Conservation (phyloP, 2,113 vertebrate species). For the Pseudorhombus dupliciocellatus region DNA sequence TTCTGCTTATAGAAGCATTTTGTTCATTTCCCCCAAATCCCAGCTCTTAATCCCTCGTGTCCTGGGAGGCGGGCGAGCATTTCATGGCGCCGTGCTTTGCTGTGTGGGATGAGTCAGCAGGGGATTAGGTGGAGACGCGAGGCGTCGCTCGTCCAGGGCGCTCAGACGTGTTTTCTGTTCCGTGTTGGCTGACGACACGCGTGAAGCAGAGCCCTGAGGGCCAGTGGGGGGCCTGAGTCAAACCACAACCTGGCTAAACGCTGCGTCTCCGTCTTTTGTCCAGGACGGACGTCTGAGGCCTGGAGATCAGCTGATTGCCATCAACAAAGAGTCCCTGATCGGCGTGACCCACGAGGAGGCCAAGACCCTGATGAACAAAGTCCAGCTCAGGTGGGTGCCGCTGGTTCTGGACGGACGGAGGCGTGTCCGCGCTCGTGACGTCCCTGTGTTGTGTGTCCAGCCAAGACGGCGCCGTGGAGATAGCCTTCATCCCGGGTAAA, state of each 20-base stretch:
- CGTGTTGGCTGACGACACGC: too few species aligned
- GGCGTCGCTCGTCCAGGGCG: too few species aligned
- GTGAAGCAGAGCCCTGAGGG: too few species aligned
- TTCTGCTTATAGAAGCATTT: constrained; percentile 39
- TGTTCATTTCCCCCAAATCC: constrained; percentile 48
- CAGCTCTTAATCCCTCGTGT: constrained; percentile 38
- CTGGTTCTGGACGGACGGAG: background rate
- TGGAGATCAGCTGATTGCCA: constrained; percentile 90
- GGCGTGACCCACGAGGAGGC: constrained; percentile 90
- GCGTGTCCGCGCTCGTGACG: too few species aligned
- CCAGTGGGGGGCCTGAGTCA: too few species aligned
- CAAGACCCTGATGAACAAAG: constrained; percentile 86
- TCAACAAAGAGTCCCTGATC: constrained; percentile 91
- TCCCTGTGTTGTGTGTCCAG: constrained; percentile 62
- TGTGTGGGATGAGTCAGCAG: constrained; percentile 36
- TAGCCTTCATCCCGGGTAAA: constrained; percentile 90
- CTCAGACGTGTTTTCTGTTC: too few species aligned
- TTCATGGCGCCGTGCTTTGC: constrained; percentile 14
- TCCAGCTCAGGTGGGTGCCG: constrained; percentile 82
- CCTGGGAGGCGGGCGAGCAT: constrained; percentile 12
- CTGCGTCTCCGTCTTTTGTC: constrained; percentile 12
- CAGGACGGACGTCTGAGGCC: constrained; percentile 89
- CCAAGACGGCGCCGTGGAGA: constrained; percentile 83
- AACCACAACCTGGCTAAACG: background rate
- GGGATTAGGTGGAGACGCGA: too few species aligned